Conservation (phyloP, 2,888 invertebrate genomes). For the Conops quadrifasciatus region DNA sequence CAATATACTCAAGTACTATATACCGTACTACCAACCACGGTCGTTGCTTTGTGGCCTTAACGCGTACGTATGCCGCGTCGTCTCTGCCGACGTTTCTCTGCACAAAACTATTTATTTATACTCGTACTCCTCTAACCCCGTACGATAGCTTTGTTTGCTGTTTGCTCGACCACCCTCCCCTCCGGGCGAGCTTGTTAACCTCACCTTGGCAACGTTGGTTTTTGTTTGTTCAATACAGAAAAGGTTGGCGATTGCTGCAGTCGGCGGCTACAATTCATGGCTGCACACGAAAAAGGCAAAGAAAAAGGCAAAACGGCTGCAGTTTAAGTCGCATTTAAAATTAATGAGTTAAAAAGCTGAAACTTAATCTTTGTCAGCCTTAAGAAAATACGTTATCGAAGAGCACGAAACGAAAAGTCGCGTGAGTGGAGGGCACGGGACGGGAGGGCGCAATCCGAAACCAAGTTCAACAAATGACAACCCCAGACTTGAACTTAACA, state of each 20-base stretch:
- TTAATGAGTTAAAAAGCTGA: constrained; percentile 13
- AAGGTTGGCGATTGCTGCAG: neutral
- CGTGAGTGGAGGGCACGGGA: too few species aligned
- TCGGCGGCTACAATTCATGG: too few species aligned
- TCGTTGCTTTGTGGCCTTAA: neutral
- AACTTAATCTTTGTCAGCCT: neutral
- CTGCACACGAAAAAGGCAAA: too few species aligned
- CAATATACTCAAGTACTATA: neutral
- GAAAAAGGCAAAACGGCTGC: neutral
- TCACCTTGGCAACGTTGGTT: too few species aligned
- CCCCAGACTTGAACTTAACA: constrained; percentile 2
- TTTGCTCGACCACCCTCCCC: too few species aligned
- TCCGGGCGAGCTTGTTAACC: too few species aligned
- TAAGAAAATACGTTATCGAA: neutral
- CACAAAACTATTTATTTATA: too few species aligned
- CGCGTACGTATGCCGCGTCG: neutral
- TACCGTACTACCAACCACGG: neutral
- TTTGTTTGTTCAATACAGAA: constrained; percentile 30
- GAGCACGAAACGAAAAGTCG: neutral
- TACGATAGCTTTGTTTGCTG: neutral
- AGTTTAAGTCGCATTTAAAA: constrained; percentile 6
- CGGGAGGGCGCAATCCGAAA: neutral
- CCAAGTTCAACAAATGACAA: neutral
- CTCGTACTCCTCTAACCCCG: neutral
- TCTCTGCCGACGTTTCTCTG: too few species aligned